A percentile compares a stretch with the other conserved stretches of the same genome.
Evolutionary conservation across 2,888 invertebrate genomes (phyloP).

Genomic region (Rhorus exstirpatorius): DNA sequence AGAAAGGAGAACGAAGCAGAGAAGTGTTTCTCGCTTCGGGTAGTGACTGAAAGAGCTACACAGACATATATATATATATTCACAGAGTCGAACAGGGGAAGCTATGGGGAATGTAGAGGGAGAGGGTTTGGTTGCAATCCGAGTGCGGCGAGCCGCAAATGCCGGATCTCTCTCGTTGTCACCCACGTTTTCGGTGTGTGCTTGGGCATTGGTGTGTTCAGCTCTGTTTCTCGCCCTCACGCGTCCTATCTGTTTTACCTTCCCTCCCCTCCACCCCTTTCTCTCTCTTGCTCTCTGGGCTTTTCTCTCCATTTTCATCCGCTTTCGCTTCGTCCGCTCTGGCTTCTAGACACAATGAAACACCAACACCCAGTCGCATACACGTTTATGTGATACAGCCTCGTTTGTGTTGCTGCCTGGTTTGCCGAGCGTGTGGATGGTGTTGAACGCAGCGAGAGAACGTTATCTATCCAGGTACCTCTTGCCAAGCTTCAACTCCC

Average conservation of each 20-base stretch:
- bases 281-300: slow-evolving; percentile 44
- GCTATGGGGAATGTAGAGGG: neutral
- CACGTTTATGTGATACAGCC: slow-evolving; percentile 18
- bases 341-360: slow-evolving; percentile 15
- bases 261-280: too few relatives aligned
- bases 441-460: slow-evolving; percentile 42
- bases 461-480: slow-evolving; percentile 59
- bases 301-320: slow-evolving; percentile 59
- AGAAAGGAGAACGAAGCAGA: slow-evolving; percentile 31
- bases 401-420: slow-evolving; percentile 55
- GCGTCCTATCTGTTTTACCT: slow-evolving; percentile 31
- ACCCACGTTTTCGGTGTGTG: slow-evolving; percentile 55
- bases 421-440: slow-evolving; percentile 7
- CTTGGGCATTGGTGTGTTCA: slow-evolving; percentile 41
- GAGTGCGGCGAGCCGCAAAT: slow-evolving; percentile 78
- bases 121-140: slow-evolving; percentile 74
- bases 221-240: slow-evolving; percentile 42
- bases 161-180: slow-evolving; percentile 73
- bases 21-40: slow-evolving; percentile 34
- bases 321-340: slow-evolving; percentile 44
- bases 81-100: slow-evolving; percentile 14
- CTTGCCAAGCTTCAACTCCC: slow-evolving; percentile 52
- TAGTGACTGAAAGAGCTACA: slow-evolving; percentile 38
- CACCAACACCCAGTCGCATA: neutral
- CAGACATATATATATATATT: slow-evolving; percentile 7